Evolutionary conservation across 2,888 invertebrate genomes (phyloP), one percentile per base, ranked within the genome.

Genomic region (Chalcosyrphus nemorum): DNA sequence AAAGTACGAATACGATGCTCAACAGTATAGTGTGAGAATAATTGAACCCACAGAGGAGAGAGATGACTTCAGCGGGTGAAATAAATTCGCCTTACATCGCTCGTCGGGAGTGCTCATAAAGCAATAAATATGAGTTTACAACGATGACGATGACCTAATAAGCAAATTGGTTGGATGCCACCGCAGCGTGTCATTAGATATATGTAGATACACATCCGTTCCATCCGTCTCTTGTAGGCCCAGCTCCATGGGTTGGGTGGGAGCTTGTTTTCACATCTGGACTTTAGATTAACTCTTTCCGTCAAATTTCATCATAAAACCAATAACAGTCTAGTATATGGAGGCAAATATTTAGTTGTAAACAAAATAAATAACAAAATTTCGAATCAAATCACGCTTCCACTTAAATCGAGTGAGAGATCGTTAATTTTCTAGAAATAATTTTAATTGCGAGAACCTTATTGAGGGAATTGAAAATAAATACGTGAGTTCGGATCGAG

Each of bases 81-180:
- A 50, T 52, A 50, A 9, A 65, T 50, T 35, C 17, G 56, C 19
- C n/a, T 61, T 32, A 29, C 15, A 61, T 24, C 72, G 52, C 21
- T 29, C 45, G 41, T 29, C 45, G 41, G n/a, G 17, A 56, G n/a
- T 47, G 45, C 63, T 38, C 21, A 65, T 32, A 41, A 65, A 47
- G 63, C 24, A 65, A 50, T 66, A 70, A 65, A 71, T 21, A 13
- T n/a, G 56, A 63, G 29, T 54, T 71, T 71, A 63, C 38, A n/a
- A 71, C 38, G 70, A 70, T 63, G 77, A 70, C 70, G 71, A 57
- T 71, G 78, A 78, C 78, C 78, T 71, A 78, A 78, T 78, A 71
- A 78, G 41, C 4, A 56, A 59, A 70, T 78, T 63, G 47, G n/a
- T n/a, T n/a, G 50, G 41, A 54, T 38, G 32, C 41, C 32, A 41